Evolutionary conservation across 2,797 vertebrate genomes (phyloP).

Genomic region (Microcaecilia unicolor): DNA sequence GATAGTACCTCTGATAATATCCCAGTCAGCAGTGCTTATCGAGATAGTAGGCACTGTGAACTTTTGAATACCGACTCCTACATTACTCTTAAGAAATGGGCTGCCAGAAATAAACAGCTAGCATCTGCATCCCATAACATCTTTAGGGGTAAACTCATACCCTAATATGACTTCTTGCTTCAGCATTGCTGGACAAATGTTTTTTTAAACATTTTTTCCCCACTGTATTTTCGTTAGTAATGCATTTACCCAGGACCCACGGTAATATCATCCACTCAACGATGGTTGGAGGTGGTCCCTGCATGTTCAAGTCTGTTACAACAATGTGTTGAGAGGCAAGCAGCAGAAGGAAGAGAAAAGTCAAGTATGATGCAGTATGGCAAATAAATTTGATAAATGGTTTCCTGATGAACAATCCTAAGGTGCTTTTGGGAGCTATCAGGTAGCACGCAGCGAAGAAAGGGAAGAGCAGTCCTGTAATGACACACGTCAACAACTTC

Average conservation of each 20-base stretch:
- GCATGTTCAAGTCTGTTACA: constrained; percentile 51
- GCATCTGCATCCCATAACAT: too few species aligned
- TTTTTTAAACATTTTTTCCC: constrained; percentile 16
- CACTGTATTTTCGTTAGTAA: constrained; percentile 57
- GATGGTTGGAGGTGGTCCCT: constrained; percentile 78
- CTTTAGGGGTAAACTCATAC: too few species aligned
- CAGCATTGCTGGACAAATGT: constrained; percentile 3
- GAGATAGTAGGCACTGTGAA: too few species aligned
- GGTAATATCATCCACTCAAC: constrained; percentile 98
- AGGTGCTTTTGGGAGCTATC: constrained; percentile 81
- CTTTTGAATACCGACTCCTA: too few species aligned
- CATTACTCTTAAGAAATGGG: too few species aligned
- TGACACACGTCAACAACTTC: constrained; percentile 84
- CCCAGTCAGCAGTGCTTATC: too few species aligned
- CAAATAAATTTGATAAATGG: constrained; percentile 99
- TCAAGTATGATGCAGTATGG: constrained; percentile 94
- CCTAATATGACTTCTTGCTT: not conserved
- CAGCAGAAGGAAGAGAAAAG: constrained; percentile 89
- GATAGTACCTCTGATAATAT: too few species aligned
- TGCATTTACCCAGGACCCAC: constrained; percentile 93
- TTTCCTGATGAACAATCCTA: constrained; percentile 89
- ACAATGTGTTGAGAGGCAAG: constrained; percentile 88
- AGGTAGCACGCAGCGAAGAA: constrained; percentile 86
- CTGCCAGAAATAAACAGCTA: too few species aligned
- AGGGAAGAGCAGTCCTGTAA: constrained; percentile 87